Percentiles rank a stretch among this genome's conserved stretches.
phyloP scores from a whole-genome alignment of 2,113 vertebrate species.

The Syngnathoides biaculeatus region DNA sequence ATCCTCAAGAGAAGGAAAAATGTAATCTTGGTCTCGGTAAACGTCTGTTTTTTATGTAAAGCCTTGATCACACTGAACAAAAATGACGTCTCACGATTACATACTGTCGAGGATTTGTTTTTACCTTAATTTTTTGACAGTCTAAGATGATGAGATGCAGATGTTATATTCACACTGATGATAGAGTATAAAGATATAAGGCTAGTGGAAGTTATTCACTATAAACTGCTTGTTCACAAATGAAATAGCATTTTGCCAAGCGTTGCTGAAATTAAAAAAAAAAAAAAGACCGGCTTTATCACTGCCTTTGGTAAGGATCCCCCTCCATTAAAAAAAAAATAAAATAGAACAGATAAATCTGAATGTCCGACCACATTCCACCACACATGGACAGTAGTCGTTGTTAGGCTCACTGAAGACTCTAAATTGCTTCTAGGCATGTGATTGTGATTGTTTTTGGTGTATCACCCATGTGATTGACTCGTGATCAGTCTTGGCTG shows the following conservation, averaged over 20 bases:
- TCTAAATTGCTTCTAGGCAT: neutral
- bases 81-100: conserved; percentile 21
- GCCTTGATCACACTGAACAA: conserved; percentile 4
- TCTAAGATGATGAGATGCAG: conserved; percentile 16
- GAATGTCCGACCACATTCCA: neutral
- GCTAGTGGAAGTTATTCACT: neutral
- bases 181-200: neutral
- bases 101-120: conserved; percentile 11
- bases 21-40: conserved; percentile 28
- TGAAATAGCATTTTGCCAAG: neutral
- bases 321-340: neutral
- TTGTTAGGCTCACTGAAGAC: neutral
- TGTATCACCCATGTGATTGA: neutral
- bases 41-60: conserved; percentile 22
- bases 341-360: neutral
- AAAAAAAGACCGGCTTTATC: neutral
- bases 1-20: conserved; percentile 35
- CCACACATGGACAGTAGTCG: neutral
- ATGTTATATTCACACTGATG: conserved; percentile 3
- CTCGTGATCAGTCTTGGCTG: neutral
- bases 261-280: neutral
- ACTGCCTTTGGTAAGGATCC: neutral
- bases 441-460: neutral
- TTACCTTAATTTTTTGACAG: conserved; percentile 17
- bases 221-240: neutral